Base-by-base conservation (phyloP, 2,797 vertebrate species). In the Arctocebus calabarensis region DNA sequence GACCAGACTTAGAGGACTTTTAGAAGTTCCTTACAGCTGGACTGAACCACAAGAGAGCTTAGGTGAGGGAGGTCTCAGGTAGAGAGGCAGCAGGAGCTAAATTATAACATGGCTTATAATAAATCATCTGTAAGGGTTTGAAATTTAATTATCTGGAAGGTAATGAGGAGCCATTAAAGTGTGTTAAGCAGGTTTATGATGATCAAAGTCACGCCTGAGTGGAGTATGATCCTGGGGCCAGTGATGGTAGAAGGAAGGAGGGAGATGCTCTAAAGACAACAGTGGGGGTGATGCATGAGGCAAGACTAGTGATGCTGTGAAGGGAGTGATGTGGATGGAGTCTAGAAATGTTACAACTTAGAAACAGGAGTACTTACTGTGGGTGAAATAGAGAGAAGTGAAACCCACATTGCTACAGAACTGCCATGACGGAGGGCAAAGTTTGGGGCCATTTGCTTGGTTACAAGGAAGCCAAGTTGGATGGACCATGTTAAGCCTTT, bases 261-360 rank as follows among this genome's bases (percentile, higher is more conserved):
- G 3, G 25, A 84, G 2, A n/a, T 14, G 9, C 25, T 9, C 22
- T 19, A 5, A 68, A 64, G 29, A 32, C 66, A 73, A 32, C n/a
- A 77, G 43, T 7, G 2, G 37, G n/a, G 20, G 6, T 40, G 16
- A 90, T 32, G 43, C 71, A 23, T 78, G 34, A 81, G 43, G 73
- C 32, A 55, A 61, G 55, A 79, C 2, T 2, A 25, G 68, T 11
- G 27, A 23, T 3, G 34, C 0, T 32, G 25, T 20, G 62, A 12
- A 52, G 25, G 29, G 45, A 77, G 40, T 10, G 10, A 22, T 25
- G 4, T 52, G n/a, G 29, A 7, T 55, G 37, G 25, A 37, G 59
- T 85, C 61, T 74, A 77, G 73, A 61, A 73, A 68, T 62, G 81
- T n/a, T 70, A 23, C 64, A 59, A 55, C 59, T 34, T 66, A 74